These are phyloP conservation scores for Columbina picui DNA, from an alignment of 2,113 vertebrate species.

Conservation along the genomic window DNA sequence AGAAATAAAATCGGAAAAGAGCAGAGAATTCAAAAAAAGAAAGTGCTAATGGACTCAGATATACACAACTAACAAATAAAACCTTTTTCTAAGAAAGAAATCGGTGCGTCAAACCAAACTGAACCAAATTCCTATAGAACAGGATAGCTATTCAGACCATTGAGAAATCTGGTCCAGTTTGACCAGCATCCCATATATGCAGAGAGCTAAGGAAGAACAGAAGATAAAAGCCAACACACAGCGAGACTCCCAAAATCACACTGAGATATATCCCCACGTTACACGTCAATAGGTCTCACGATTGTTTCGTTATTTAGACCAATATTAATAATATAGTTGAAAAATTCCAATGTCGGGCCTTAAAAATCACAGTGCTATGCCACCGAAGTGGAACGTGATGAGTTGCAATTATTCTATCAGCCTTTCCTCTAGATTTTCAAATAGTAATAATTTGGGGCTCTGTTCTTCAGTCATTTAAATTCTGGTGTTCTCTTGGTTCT, in stretches of 20 bases:
- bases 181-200: fast-evolving
- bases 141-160: neutral
- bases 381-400: fast-evolving
- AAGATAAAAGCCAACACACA: neutral
- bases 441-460: fast-evolving
- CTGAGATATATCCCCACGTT: too few relatives aligned
- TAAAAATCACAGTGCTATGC: neutral
- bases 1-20: neutral
- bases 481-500: neutral
- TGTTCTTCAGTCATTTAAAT: neutral
- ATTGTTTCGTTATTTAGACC: neutral
- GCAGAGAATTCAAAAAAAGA: neutral
- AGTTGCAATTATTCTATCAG: neutral
- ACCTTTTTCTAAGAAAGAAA: neutral
- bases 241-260: fast-evolving
- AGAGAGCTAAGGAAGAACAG: fast-evolving
- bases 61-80: neutral
- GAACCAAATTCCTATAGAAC: fast-evolving
- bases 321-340: neutral
- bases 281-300: fast-evolving
- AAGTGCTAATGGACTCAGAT: neutral
- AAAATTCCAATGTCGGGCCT: neutral
- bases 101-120: fast-evolving
- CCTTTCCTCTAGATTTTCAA: neutral
- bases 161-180: neutral